Percentiles rank a stretch among this genome's conserved stretches.
Evolutionary conservation across 2,888 invertebrate species (phyloP).

Genomic region (Epirrita christyi): DNA sequence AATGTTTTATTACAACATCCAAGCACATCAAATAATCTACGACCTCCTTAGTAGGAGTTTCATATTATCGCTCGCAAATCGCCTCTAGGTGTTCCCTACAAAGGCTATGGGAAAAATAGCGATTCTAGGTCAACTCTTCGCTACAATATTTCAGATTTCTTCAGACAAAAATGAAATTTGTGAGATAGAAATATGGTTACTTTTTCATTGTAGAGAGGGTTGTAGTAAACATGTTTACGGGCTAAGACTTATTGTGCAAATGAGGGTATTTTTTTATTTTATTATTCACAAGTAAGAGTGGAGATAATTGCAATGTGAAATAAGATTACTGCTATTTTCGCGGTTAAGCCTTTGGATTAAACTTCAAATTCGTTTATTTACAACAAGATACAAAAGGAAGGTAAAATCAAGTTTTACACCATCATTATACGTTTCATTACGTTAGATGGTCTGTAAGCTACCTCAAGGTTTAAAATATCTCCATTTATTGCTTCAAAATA

Average conservation of each 20-base stretch:
- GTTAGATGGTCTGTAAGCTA: no score
- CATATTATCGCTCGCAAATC: slow-evolving; percentile 11
- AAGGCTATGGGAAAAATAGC: slow-evolving; percentile 33
- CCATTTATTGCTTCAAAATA: no score
- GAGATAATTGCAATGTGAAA: slow-evolving; percentile 37
- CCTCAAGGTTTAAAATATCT: no score
- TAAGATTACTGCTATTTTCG: slow-evolving; percentile 14
- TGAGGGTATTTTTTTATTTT: slow-evolving; percentile 43
- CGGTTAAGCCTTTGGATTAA: slow-evolving; percentile 10
- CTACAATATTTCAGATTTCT: not conserved
- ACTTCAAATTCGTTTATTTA: not conserved
- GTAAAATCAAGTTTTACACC: no score
- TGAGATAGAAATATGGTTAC: slow-evolving; percentile 4
- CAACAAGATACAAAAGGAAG: not conserved
- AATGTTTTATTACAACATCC: not conserved
- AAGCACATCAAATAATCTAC: not conserved
- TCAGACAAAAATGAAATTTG: slow-evolving; percentile 13
- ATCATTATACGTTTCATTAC: not conserved
- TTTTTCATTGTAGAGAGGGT: slow-evolving; percentile 6
- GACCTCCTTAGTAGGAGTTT: slow-evolving; percentile 1
- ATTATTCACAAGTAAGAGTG: slow-evolving; percentile 29
- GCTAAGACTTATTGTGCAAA: slow-evolving; percentile 38
- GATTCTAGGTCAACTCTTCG: slow-evolving; percentile 13
- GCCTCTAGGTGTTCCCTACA: slow-evolving; percentile 11
- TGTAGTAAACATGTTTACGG: slow-evolving; percentile 55